Evolutionary conservation across 2,797 vertebrate genomes (phyloP).

Genomic region (Bryconaethiops microstoma): DNA sequence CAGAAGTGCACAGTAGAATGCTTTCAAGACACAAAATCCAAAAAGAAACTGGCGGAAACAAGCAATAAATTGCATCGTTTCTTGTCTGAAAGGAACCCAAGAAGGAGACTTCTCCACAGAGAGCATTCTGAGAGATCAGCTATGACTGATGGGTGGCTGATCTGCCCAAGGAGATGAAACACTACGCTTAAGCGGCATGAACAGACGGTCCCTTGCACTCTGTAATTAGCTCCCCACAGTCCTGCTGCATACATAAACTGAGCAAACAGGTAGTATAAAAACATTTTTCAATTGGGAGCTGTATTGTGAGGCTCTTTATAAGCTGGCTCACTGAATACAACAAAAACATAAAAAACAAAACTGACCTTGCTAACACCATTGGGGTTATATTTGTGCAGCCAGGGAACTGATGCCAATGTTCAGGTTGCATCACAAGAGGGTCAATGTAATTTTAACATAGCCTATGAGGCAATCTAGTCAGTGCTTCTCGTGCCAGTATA

Average conservation of each 20-base stretch:
- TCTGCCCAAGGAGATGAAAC: conserved; percentile 36
- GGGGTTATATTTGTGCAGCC: neutral
- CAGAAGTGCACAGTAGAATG: neutral
- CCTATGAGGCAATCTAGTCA: too few species aligned
- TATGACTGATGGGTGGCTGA: conserved; percentile 39
- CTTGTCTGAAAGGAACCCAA: conserved; percentile 6
- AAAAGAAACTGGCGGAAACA: neutral
- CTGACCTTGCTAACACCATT: neutral
- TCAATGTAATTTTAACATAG: too few species aligned
- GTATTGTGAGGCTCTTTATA: neutral
- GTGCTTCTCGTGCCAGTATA: too few species aligned
- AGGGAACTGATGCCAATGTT: neutral
- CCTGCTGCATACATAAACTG: conserved; percentile 1
- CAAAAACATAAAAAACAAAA: neutral
- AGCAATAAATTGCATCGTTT: neutral
- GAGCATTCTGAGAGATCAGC: conserved; percentile 22
- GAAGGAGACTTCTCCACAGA: neutral
- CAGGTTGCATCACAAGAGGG: too few species aligned
- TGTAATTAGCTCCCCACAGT: conserved; percentile 47
- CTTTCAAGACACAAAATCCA: too few species aligned
- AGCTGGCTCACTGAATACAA: neutral
- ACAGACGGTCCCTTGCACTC: conserved; percentile 31
- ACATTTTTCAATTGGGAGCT: neutral
- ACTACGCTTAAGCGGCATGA: neutral
- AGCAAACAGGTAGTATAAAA: conserved; percentile 10